A percentile compares a stretch with the other conserved stretches of the same genome.
Conservation (phyloP, 1,140 invertebrate genomes). For the Anoplolepis gracilipes region DNA sequence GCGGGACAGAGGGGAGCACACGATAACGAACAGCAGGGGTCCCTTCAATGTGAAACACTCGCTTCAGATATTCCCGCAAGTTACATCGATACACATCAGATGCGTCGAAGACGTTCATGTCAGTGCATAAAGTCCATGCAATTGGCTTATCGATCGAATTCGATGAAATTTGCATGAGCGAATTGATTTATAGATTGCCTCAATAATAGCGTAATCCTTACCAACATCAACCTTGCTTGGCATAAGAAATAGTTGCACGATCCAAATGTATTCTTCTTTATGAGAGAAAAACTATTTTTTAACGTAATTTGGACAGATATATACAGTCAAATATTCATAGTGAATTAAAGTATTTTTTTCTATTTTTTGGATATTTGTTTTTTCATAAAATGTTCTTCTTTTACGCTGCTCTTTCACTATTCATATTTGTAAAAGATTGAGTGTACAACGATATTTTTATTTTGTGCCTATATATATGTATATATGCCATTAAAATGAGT, state of each 20-base stretch:
- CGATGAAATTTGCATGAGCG: conserved; percentile 19
- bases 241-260: not conserved
- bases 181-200: conserved; percentile 13
- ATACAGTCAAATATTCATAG: too few species aligned
- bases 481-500: too few species aligned
- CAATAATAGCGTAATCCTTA: not conserved
- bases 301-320: not conserved
- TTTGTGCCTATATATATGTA: too few species aligned
- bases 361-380: too few species aligned
- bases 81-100: conserved; percentile 19
- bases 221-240: not conserved
- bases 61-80: conserved; percentile 39
- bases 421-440: too few species aligned
- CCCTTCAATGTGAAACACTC: conserved; percentile 1
- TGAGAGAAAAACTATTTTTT: not conserved
- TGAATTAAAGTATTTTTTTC: too few species aligned
- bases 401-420: too few species aligned
- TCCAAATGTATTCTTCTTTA: not conserved
- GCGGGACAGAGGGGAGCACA: conserved; percentile 49
- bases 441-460: too few species aligned
- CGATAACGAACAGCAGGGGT: conserved; percentile 67
- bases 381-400: too few species aligned
- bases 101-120: conserved; percentile 24
- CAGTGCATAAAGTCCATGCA: conserved; percentile 12
- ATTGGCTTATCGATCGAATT: conserved; percentile 30